These are phyloP conservation scores for Archaeoteleia sp. DNA, from an alignment of 2,888 invertebrate species.

Conservation along the genomic window DNA sequence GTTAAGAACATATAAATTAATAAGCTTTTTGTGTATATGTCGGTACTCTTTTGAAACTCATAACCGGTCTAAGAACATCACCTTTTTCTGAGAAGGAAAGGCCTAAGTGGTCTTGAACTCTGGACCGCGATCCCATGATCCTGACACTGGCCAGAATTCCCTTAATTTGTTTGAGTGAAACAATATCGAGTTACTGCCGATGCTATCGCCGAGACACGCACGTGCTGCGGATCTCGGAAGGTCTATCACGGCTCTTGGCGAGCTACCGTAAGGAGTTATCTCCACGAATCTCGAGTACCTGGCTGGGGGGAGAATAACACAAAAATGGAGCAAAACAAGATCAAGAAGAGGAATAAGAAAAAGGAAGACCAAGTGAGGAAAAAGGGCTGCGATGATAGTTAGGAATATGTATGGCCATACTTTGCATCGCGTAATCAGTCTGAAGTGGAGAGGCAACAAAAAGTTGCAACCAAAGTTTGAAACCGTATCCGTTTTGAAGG, in stretches of 20 bases:
- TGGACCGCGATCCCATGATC: constrained; percentile 59
- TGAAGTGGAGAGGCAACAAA: too few relatives aligned
- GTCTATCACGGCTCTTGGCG: constrained; percentile 62
- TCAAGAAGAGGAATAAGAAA: constrained; percentile 28
- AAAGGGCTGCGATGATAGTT: not conserved
- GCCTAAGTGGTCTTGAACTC: constrained; percentile 63
- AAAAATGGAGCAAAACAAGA: constrained; percentile 35
- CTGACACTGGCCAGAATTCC: constrained; percentile 61
- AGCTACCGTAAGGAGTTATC: constrained; percentile 68
- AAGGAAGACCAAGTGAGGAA: constrained; percentile 16
- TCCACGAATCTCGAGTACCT: constrained; percentile 59
- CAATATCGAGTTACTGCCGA: constrained; percentile 74
- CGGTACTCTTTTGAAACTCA: constrained; percentile 24
- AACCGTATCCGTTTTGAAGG: too few relatives aligned
- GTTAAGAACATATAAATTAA: constrained; percentile 20
- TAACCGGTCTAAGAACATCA: constrained; percentile 39
- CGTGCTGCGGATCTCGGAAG: constrained; percentile 67
- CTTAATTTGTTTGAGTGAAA: constrained; percentile 73
- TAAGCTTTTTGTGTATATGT: constrained; percentile 14
- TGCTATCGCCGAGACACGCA: constrained; percentile 68
- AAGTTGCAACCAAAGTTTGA: too few relatives aligned
- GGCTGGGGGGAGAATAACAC: constrained; percentile 32
- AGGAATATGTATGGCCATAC: too few relatives aligned
- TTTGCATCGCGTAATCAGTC: too few relatives aligned
- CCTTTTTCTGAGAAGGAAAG: constrained; percentile 64